phyloP scores from a whole-genome alignment of 2,888 invertebrate species.

The Meta bourneti region DNA sequence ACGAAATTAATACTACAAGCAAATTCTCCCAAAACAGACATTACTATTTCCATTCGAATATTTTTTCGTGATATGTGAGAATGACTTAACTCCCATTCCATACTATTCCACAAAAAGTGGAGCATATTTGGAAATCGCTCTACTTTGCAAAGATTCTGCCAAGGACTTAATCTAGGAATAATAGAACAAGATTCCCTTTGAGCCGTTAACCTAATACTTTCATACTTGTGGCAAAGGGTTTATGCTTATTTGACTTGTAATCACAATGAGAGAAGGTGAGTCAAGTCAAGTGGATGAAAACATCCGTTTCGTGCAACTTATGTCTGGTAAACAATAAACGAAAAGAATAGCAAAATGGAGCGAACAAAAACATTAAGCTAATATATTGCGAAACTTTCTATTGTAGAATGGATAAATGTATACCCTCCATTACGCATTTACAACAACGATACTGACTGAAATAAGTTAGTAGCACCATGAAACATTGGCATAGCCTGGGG shows the following conservation, averaged over 20 bases:
- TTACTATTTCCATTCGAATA: too few species aligned
- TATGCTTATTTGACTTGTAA: constrained; percentile 27
- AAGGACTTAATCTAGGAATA: constrained; percentile 63
- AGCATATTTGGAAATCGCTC: constrained; percentile 34
- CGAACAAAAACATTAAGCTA: neutral
- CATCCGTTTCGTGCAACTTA: constrained; percentile 20
- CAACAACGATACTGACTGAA: neutral
- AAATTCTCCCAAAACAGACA: too few species aligned
- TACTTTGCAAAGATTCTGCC: constrained; percentile 21
- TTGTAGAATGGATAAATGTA: neutral
- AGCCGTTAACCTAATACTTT: constrained; percentile 44
- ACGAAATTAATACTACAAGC: too few species aligned
- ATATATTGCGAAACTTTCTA: constrained; percentile 4
- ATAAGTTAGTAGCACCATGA: too few species aligned
- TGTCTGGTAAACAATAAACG: constrained; percentile 5
- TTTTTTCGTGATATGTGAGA: too few species aligned
- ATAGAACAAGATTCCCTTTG: constrained; percentile 58
- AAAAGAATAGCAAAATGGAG: constrained; percentile 45
- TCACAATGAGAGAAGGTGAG: constrained; percentile 23
- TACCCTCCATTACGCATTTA: neutral
- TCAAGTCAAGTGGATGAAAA: neutral
- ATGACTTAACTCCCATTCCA: too few species aligned
- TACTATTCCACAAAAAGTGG: constrained; percentile 7
- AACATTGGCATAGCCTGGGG: too few species aligned
- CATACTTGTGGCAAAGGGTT: constrained; percentile 31